phyloP scores from a whole-genome alignment of 2,888 invertebrate species.

The Limnephilus rhombicus region DNA sequence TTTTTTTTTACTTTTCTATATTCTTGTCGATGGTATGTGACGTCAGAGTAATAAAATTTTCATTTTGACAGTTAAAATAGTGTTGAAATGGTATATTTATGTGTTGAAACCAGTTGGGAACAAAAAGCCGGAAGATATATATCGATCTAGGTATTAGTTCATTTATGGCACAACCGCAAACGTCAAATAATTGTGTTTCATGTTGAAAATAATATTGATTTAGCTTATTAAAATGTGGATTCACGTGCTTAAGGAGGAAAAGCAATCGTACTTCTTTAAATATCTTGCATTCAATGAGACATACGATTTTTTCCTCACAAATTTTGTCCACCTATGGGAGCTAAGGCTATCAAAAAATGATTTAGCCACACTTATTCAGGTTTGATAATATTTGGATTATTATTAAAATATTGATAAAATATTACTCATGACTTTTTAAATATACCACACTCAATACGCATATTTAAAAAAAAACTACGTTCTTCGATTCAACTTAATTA shows the following conservation, averaged over 20 bases:
- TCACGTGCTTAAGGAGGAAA: constrained; percentile 6
- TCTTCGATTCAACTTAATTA: too few relatives aligned
- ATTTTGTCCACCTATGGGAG: constrained; percentile 69
- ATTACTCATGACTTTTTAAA: too few relatives aligned
- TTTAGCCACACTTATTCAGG: constrained; percentile 62
- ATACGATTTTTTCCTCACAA: constrained; percentile 67
- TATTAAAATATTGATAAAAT: not conserved
- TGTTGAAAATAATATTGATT: not conserved
- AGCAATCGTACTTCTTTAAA: constrained; percentile 54
- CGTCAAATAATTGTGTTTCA: not conserved
- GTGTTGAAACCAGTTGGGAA: too few relatives aligned
- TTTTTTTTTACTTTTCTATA: too few relatives aligned
- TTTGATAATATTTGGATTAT: constrained; percentile 7
- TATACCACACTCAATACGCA: too few relatives aligned
- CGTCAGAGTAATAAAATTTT: too few relatives aligned
- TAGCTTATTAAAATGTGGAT: constrained; percentile 55
- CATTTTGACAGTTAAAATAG: too few relatives aligned
- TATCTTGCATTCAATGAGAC: constrained; percentile 64
- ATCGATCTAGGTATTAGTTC: too few relatives aligned
- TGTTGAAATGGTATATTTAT: too few relatives aligned
- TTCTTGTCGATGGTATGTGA: too few relatives aligned
- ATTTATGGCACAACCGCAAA: not conserved
- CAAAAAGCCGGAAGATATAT: too few relatives aligned
- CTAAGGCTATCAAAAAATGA: constrained; percentile 67
- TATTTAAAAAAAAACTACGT: too few relatives aligned